Percentiles rank a stretch among this genome's conserved stretches.
These are phyloP conservation scores for Meiosimyza platycephala DNA, from an alignment of 2,888 invertebrate species.

Conservation along the genomic window DNA sequence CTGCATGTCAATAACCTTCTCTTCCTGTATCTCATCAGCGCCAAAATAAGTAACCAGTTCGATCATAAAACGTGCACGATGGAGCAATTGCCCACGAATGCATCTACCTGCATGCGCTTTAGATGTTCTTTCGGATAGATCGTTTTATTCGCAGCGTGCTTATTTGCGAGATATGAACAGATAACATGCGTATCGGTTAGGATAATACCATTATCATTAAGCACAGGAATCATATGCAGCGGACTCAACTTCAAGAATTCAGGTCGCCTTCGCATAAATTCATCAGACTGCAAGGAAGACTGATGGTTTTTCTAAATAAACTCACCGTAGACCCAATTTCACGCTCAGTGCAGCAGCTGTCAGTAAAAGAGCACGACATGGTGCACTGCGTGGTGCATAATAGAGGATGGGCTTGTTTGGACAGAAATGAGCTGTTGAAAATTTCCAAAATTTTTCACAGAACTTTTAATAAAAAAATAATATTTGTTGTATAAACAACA, in stretches of 20 bases:
- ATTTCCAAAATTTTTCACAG: too few relatives aligned
- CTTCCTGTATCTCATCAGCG: constrained; percentile 59
- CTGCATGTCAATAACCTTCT: constrained; percentile 66
- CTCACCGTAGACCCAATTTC: constrained; percentile 70
- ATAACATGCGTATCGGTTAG: constrained; percentile 69
- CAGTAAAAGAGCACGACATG: constrained; percentile 74
- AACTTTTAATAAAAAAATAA: too few relatives aligned
- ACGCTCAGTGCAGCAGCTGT: constrained; percentile 75
- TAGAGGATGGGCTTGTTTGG: constrained; percentile 69
- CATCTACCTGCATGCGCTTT: constrained; percentile 67
- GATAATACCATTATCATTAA: constrained; percentile 62
- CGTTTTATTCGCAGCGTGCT: constrained; percentile 69
- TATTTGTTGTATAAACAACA: too few relatives aligned
- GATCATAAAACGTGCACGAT: constrained; percentile 57
- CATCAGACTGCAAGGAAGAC: constrained; percentile 52
- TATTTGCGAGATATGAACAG: constrained; percentile 69
- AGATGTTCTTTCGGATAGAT: constrained; percentile 71
- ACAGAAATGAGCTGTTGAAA: constrained; percentile 46
- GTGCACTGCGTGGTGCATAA: constrained; percentile 73
- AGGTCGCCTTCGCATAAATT: constrained; percentile 57
- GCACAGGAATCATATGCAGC: constrained; percentile 68
- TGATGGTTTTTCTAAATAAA: constrained; percentile 7
- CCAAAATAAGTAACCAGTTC: constrained; percentile 65
- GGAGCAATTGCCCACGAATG: constrained; percentile 61
- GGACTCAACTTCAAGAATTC: constrained; percentile 71